phyloP scores from a whole-genome alignment of 2,888 invertebrate species.

The Cryptocheilus praepositus region DNA sequence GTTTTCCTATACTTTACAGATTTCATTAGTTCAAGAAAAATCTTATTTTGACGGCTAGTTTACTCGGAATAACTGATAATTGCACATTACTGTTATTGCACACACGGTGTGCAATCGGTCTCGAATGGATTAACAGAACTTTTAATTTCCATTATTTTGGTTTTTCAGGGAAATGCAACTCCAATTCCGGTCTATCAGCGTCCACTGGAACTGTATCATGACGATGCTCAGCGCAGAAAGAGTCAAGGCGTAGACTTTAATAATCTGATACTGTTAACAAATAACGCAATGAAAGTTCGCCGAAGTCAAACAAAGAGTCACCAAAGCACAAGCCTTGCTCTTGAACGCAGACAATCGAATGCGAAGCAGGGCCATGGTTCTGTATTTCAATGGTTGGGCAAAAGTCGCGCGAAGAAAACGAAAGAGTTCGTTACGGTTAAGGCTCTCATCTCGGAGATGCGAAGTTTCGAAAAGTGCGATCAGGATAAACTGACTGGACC shows the following conservation, averaged over 20 bases:
- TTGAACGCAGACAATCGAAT: constrained; percentile 51
- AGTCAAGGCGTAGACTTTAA: constrained; percentile 69
- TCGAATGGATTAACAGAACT: too few species aligned
- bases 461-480: constrained; percentile 49
- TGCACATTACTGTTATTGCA: too few species aligned
- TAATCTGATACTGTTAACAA: constrained; percentile 70
- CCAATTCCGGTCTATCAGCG: constrained; percentile 69
- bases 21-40: too few species aligned
- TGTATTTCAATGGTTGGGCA: constrained; percentile 52
- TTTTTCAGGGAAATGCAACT: constrained; percentile 28
- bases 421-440: constrained; percentile 53
- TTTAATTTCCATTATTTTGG: constrained; percentile 29
- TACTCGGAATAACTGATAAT: too few species aligned
- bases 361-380: constrained; percentile 30
- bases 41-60: too few species aligned
- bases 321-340: constrained; percentile 45
- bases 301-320: constrained; percentile 59
- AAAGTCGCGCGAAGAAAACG: constrained; percentile 50
- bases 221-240: constrained; percentile 58
- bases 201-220: constrained; percentile 63
- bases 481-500: constrained; percentile 4
- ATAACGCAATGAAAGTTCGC: constrained; percentile 54
- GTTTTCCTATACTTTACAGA: too few species aligned
- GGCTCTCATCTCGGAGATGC: constrained; percentile 48
- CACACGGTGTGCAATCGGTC: too few species aligned